Evolutionary conservation across 2,113 vertebrate species (phyloP).

Genomic region (Porphyrio hochstetteri): DNA sequence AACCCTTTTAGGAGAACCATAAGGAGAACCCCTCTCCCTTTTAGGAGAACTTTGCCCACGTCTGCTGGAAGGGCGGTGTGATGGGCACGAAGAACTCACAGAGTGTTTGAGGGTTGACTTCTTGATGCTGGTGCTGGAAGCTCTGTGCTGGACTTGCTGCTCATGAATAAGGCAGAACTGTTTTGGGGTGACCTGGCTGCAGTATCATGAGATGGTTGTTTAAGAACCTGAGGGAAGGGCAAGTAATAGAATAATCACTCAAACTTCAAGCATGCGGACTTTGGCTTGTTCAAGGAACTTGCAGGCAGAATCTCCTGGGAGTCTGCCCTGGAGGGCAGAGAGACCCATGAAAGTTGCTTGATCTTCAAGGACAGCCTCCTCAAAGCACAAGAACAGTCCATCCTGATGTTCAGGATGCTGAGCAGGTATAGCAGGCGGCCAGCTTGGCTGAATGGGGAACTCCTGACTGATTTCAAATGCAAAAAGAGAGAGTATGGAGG

Average conservation of each 20-base stretch:
- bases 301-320: background rate
- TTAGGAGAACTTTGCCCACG: background rate
- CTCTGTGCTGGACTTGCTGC: background rate
- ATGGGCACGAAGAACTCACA: background rate
- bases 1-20: background rate
- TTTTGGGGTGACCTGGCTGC: background rate
- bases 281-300: conserved; percentile 3
- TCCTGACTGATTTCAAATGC: conserved; percentile 48
- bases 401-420: conserved; percentile 58
- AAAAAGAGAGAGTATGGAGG: conserved; percentile 23
- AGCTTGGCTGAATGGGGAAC: background rate
- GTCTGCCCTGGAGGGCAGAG: conserved; percentile 31
- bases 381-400: conserved; percentile 40
- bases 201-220: background rate
- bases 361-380: conserved; percentile 56
- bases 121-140: background rate
- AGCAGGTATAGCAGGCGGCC: conserved; percentile 63
- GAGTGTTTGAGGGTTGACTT: background rate
- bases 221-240: background rate
- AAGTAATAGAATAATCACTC: background rate
- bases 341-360: conserved; percentile 14
- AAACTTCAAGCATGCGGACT: background rate
- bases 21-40: no score
- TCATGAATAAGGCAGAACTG: background rate
- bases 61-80: background rate